Evolutionary conservation across 2,113 vertebrate genomes (phyloP).

Genomic region (Megaceryle torquata): DNA sequence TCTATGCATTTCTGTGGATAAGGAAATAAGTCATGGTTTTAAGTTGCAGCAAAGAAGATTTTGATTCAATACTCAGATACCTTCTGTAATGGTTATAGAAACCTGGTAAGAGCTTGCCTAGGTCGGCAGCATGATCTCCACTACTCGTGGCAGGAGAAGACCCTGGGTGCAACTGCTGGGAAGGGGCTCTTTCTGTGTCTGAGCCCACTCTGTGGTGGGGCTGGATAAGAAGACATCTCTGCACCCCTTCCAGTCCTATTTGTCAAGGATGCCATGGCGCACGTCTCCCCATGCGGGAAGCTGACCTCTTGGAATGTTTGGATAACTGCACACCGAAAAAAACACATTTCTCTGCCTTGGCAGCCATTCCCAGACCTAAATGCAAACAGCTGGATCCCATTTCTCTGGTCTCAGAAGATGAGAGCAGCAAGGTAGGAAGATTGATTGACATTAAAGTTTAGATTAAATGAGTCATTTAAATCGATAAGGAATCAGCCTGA

Average conservation of each 20-base stretch:
- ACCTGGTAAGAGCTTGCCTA: neutral
- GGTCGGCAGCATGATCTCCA: fast-evolving
- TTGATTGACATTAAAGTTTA: conserved; percentile 31
- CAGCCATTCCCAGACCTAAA: neutral
- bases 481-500: neutral
- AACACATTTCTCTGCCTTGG: neutral
- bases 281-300: fast-evolving
- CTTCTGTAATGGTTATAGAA: neutral
- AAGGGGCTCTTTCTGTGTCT: neutral
- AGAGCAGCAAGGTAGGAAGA: conserved; percentile 22
- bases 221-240: neutral
- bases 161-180: neutral
- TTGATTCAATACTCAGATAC: fast-evolving
- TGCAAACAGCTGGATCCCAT: conserved; percentile 53
- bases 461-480: conserved; percentile 49
- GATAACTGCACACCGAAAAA: neutral
- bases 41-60: neutral
- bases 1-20: neutral
- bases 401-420: conserved; percentile 12
- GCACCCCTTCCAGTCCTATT: neutral
- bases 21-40: neutral
- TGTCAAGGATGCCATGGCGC: neutral
- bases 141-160: neutral
- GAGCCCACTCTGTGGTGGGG: neutral
- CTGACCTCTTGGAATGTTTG: neutral